Percentiles rank a stretch among this genome's conserved stretches.
phyloP scores from a whole-genome alignment of 2,888 invertebrate species.

The Eulithis testata region DNA sequence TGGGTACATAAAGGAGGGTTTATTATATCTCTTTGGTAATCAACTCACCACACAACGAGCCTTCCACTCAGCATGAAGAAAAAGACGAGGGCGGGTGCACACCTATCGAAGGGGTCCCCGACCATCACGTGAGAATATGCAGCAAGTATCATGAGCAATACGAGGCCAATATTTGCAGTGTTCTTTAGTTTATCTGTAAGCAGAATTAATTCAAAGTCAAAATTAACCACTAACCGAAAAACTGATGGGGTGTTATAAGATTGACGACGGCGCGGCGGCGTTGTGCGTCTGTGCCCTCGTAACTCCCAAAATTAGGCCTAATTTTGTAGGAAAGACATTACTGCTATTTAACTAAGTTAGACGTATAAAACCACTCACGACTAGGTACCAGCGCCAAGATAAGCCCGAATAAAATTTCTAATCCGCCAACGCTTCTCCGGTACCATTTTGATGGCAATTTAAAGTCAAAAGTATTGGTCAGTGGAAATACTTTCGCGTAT shows the following conservation, averaged over 20 bases:
- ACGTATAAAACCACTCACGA: constrained; percentile 85
- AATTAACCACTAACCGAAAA: too few relatives aligned
- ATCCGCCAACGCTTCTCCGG: constrained; percentile 91
- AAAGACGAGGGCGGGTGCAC: constrained; percentile 95
- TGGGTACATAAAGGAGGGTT: too few relatives aligned
- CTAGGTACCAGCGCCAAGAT: constrained; percentile 93
- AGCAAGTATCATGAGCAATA: constrained; percentile 93
- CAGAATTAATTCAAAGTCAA: constrained; percentile 22
- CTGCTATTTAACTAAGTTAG: too few relatives aligned
- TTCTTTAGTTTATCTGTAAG: constrained; percentile 95
- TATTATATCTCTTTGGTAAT: background rate
- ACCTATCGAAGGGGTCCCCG: constrained; percentile 95
- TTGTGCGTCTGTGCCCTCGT: too few relatives aligned
- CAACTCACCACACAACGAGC: constrained; percentile 91
- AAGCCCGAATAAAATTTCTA: constrained; percentile 93
- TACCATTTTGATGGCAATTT: constrained; percentile 97
- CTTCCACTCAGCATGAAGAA: constrained; percentile 96
- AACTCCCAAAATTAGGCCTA: too few relatives aligned
- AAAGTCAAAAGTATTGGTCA: constrained; percentile 91
- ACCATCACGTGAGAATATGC: constrained; percentile 97
- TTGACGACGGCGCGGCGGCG: too few relatives aligned
- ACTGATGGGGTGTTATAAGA: too few relatives aligned
- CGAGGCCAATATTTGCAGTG: constrained; percentile 92
- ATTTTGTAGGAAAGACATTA: too few relatives aligned
- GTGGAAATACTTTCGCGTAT: constrained; percentile 97